phyloP scores from a whole-genome alignment of 2,113 vertebrate species.

The Chiloscyllium plagiosum region DNA sequence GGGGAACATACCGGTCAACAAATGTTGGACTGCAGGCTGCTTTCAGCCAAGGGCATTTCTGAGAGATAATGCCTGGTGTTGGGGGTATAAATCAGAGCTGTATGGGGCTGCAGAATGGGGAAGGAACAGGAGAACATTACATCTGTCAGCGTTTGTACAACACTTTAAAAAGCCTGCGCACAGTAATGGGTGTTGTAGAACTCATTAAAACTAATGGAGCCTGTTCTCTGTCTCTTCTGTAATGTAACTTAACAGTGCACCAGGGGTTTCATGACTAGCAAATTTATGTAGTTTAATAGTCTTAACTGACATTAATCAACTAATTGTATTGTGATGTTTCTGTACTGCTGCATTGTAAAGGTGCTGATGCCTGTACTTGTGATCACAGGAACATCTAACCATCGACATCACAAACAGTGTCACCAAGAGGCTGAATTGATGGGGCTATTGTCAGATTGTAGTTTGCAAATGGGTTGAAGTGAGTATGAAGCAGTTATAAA shows the following conservation, averaged over 20 bases:
- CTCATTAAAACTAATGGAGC: slow-evolving; percentile 37
- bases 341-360: background rate
- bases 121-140: background rate
- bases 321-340: slow-evolving; percentile 30
- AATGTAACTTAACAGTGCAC: slow-evolving; percentile 34
- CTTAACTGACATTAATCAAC: slow-evolving; percentile 36
- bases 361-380: slow-evolving; percentile 15
- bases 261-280: slow-evolving; percentile 32
- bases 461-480: background rate
- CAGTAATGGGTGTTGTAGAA: slow-evolving; percentile 35
- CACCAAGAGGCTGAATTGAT: background rate
- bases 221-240: slow-evolving; percentile 32
- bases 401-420: background rate
- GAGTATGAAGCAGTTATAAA: no score
- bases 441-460: background rate
- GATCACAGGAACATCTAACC: background rate
- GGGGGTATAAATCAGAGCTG: background rate
- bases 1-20: no score
- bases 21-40: background rate
- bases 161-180: background rate
- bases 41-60: background rate
- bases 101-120: background rate
- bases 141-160: background rate
- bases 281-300: slow-evolving; percentile 38
- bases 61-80: background rate